Conservation (phyloP, 2,888 invertebrate genomes). For the Spodoptera picta region DNA sequence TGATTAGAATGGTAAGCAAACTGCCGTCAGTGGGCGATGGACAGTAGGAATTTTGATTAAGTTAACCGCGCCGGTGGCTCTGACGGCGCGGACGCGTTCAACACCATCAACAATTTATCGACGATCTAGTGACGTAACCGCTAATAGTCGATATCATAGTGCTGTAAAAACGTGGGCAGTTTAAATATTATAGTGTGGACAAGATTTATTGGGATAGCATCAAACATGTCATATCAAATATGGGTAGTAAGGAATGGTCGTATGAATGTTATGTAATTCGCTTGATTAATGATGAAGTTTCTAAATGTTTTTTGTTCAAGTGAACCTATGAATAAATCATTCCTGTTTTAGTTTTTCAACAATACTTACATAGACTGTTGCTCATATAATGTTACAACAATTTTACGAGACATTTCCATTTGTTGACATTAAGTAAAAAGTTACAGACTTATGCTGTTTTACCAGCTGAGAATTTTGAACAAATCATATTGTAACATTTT, state of each 20-base stretch:
- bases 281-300: too few species aligned
- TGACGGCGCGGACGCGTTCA: conserved; percentile 48
- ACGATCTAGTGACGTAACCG: conserved; percentile 54
- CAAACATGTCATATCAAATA: conserved; percentile 37
- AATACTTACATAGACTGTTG: too few species aligned
- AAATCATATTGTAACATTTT: too few species aligned
- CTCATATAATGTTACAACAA: too few species aligned
- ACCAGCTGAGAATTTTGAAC: too few species aligned
- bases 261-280: not conserved
- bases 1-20: conserved; percentile 51
- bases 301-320: too few species aligned
- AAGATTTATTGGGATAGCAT: conserved; percentile 32
- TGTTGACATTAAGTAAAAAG: not conserved
- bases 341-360: too few species aligned
- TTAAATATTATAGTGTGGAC: conserved; percentile 45
- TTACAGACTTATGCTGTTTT: not conserved
- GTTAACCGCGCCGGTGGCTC: conserved; percentile 59
- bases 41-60: conserved; percentile 73
- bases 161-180: conserved; percentile 55
- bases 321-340: too few species aligned
- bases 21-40: conserved; percentile 53
- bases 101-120: conserved; percentile 58
- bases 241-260: conserved; percentile 4
- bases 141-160: conserved; percentile 45
- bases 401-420: not conserved